Evolutionary conservation across 2,797 vertebrate genomes (phyloP), one percentile per base, ranked within the genome.

Genomic region (Malurus leucopterus): DNA sequence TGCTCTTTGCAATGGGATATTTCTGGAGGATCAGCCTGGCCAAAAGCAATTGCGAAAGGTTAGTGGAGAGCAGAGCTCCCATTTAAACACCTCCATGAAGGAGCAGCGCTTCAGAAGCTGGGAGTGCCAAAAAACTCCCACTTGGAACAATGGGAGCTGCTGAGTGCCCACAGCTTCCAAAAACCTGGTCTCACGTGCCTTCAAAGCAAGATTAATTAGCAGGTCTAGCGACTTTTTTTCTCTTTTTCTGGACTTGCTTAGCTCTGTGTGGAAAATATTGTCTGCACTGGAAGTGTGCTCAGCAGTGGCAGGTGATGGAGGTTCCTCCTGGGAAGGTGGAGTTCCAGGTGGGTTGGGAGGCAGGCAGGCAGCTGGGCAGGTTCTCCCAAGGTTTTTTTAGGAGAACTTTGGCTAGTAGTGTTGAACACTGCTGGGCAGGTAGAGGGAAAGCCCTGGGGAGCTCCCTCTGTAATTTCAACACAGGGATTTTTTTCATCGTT

Each of bases 41-140:
- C 93, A 94, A 92, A 81, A 88, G 73, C 74, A 93, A 53, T 89
- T 86, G 74, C 6, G 27, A 75, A 86, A 92, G 76, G 70, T 88
- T 93, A 55, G 84, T 4, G 38, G 80, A 93, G 63, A 93, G 92
- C 92, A 92, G 81, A 75, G 71, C 43, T 93, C 57, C 63, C 85
- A 73, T 75, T 94, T 94, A 91, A 83, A 92, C 92, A 95, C 93
- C 95, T 95, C 84, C 70, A 8, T 43, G 73, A 55, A 91, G 76
- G 62, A 87, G 38, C 8, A 5, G 32, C 59, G 77, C 83, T 86
- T 86, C 63, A 57, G 57, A 93, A 81, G 49, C 77, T 84, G 67
- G 16, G 74, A 84, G 85, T 63, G 76, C 82, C 89, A 93, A 90
- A 77, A 62, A 81, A 14, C 59, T 89, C 67, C 77, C 46, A 27